Percentiles rank a stretch among this genome's conserved stretches.
Conservation (phyloP, 2,113 vertebrate species). For the Emydura subglobosa region DNA sequence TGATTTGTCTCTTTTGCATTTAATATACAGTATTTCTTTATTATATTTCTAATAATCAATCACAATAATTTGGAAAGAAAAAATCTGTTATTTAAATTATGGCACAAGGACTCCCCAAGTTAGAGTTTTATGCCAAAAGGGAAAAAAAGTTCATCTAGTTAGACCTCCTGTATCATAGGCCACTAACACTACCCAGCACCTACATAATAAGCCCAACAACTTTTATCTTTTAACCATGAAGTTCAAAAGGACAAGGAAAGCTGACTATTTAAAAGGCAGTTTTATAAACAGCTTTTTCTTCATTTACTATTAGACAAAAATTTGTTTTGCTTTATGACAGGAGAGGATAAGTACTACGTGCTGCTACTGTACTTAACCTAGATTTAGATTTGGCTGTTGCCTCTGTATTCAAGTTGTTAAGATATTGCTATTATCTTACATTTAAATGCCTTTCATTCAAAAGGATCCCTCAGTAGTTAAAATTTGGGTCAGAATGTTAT, state of each 20-base stretch:
- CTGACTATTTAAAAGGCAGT: not conserved
- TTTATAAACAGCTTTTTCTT: not conserved
- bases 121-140: not conserved
- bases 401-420: slow-evolving; percentile 15
- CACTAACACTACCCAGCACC: not conserved
- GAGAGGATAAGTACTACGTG: not conserved
- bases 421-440: not conserved
- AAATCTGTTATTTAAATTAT: not conserved
- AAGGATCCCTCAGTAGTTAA: not conserved
- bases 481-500: slow-evolving; percentile 3
- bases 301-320: not conserved
- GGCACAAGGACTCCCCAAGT: not conserved
- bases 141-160: too few species aligned
- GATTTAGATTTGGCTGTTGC: slow-evolving; percentile 19
- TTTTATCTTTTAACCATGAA: slow-evolving; percentile 16
- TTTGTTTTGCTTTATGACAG: not conserved
- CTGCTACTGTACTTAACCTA: not conserved
- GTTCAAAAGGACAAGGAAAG: not conserved
- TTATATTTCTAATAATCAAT: slow-evolving; percentile 19
- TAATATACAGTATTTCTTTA: not conserved
- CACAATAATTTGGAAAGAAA: not conserved
- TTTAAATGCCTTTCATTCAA: slow-evolving; percentile 8
- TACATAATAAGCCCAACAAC: not conserved
- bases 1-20: slow-evolving; percentile 4
- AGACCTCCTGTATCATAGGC: too few species aligned